Evolutionary conservation across 2,888 invertebrate genomes (phyloP), one percentile per base, ranked within the genome.

Genomic region (Eurytoma adleriae): DNA sequence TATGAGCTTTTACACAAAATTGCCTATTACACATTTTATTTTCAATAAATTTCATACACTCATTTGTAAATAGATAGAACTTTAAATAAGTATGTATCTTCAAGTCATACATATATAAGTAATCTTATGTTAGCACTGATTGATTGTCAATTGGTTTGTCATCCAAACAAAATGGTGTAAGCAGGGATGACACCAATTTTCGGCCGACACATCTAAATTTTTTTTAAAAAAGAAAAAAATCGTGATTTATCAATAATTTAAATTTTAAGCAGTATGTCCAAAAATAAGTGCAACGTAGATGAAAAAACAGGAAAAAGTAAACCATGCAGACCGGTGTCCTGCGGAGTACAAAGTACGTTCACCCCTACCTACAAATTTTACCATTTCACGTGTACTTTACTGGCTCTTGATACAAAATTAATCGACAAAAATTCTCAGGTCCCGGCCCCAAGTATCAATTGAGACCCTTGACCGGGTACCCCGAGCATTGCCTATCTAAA

Each of bases 371-470:
- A n/a, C n/a, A n/a, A n/a, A n/a, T n/a, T n/a, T n/a, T n/a, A n/a
- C n/a, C n/a, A n/a, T n/a, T n/a, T n/a, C n/a, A n/a, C n/a, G n/a
- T n/a, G n/a, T n/a, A n/a, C n/a, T n/a, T n/a, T n/a, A n/a, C n/a
- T n/a, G n/a, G n/a, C n/a, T n/a, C n/a, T n/a, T n/a, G n/a, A n/a
- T n/a, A n/a, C n/a, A n/a, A n/a, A n/a, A n/a, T n/a, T n/a, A n/a
- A n/a, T 40, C n/a, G 20, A 30, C 40, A 5, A 40, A 4, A 40
- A 20, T 61, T 24, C n/a, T 16, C 13, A 88, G 89, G 83, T 73
- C 95, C 95, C 64, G 95, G 95, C 0, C 94, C 95, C 20, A 85
- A 86, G 54, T 94, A 95, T 90, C 83, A 88, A 86, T 91, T 95
- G 74, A 94, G 93, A 16, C 90, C 94, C 1, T 92, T 93, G 7